Conservation (phyloP, 1,140 invertebrate species). For the Brachionus rubens region DNA sequence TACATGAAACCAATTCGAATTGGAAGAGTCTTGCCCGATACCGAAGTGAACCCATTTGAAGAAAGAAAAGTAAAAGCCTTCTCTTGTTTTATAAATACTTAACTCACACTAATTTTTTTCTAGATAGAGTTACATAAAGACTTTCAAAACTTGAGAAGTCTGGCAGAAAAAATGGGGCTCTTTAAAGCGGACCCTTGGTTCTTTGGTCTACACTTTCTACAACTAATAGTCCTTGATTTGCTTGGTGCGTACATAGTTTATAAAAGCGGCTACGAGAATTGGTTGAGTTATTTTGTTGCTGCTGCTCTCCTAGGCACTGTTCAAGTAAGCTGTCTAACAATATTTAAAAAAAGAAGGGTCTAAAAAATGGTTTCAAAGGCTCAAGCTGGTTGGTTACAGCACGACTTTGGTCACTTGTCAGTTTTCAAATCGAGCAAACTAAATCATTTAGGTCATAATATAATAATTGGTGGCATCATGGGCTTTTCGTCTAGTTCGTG, state of each 20-base stretch:
- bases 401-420: constrained; percentile 50
- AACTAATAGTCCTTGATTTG: constrained; percentile 19
- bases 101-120: no score
- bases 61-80: constrained; percentile 19
- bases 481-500: constrained; percentile 52
- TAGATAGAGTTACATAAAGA: constrained; percentile 26
- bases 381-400: constrained; percentile 49
- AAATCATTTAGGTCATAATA: constrained; percentile 48
- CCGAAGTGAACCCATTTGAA: not conserved
- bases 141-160: constrained; percentile 3
- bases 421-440: constrained; percentile 47
- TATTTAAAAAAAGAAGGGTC: not conserved
- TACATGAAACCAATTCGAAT: not conserved
- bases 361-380: constrained; percentile 35
- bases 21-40: not conserved
- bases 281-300: constrained; percentile 22
- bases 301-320: not conserved
- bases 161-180: not conserved
- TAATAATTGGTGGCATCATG: constrained; percentile 48
- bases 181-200: constrained; percentile 18
- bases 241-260: not conserved
- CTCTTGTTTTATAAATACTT: no score
- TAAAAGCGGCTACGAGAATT: constrained; percentile 11
- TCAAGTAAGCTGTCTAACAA: not conserved
- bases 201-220: constrained; percentile 1